Percentiles rank a stretch among this genome's conserved stretches.
These are phyloP conservation scores for Tragelaphus buxtoni DNA, from an alignment of 2,113 vertebrate genomes.

Conservation along the genomic window DNA sequence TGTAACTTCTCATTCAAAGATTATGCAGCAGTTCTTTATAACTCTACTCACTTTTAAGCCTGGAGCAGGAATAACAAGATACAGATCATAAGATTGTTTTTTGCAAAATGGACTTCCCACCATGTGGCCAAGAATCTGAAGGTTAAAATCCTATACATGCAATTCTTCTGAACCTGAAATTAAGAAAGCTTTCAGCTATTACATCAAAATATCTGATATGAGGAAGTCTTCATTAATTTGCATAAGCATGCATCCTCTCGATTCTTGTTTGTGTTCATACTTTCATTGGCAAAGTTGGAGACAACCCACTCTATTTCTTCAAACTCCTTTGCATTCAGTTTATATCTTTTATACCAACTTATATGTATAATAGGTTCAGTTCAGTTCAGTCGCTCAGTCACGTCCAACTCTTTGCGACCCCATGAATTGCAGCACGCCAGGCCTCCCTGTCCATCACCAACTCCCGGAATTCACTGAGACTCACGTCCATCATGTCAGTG, in stretches of 20 bases:
- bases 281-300: neutral
- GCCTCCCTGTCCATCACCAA: too few species aligned
- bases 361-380: neutral
- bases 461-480: too few species aligned
- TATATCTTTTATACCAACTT: neutral
- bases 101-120: neutral
- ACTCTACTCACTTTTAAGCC: neutral
- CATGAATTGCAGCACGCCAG: too few species aligned
- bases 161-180: neutral
- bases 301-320: neutral
- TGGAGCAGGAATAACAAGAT: neutral
- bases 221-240: neutral
- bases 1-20: conserved; percentile 33
- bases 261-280: neutral
- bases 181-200: neutral
- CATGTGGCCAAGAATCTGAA: neutral
- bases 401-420: too few species aligned
- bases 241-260: rapidly evolving
- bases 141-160: neutral
- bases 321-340: neutral
- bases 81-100: neutral
- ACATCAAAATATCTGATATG: too few species aligned
- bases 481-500: too few species aligned
- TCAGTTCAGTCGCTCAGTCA: too few species aligned
- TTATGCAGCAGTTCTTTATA: conserved; percentile 22